A percentile compares a stretch with the other conserved stretches of the same genome.
phyloP scores from a whole-genome alignment of 2,888 invertebrate genomes.

The Mechanitis messenoides region DNA sequence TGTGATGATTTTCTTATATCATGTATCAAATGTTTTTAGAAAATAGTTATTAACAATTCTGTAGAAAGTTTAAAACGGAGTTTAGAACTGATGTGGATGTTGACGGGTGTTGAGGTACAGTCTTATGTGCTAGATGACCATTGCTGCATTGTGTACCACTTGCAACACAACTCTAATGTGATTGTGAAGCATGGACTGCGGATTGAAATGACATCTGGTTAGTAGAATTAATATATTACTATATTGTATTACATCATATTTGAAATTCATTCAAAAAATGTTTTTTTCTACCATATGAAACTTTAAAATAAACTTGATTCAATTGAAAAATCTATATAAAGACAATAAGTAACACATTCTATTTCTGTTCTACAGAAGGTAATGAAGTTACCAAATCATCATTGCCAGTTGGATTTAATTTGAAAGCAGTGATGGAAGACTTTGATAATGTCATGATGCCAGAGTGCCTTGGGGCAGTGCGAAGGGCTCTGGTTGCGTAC shows the following conservation, averaged over 20 bases:
- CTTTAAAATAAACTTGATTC: no score
- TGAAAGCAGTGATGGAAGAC: slow-evolving; percentile 51
- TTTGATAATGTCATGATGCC: slow-evolving; percentile 58
- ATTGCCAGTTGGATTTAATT: slow-evolving; percentile 58
- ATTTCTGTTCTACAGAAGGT: slow-evolving; percentile 35
- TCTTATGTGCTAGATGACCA: slow-evolving; percentile 52
- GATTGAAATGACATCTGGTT: slow-evolving; percentile 56
- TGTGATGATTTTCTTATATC: no score
- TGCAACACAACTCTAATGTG: slow-evolving; percentile 49
- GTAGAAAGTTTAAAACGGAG: slow-evolving; percentile 42
- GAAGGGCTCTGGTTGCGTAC: slow-evolving; percentile 58
- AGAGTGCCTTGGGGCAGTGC: slow-evolving; percentile 51
- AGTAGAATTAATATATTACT: slow-evolving; percentile 8
- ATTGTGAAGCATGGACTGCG: slow-evolving; percentile 54
- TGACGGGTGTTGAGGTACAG: slow-evolving; percentile 60
- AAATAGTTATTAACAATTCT: slow-evolving; percentile 48
- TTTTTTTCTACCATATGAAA: no score
- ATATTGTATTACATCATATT: neutral
- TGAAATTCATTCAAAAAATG: no score
- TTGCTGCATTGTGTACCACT: slow-evolving; percentile 57
- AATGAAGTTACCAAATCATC: slow-evolving; percentile 51
- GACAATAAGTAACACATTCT: no score
- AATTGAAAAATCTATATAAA: no score
- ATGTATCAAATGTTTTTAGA: slow-evolving; percentile 36
- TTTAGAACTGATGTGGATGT: slow-evolving; percentile 49